A percentile compares a stretch with the other conserved stretches of the same genome.
Evolutionary conservation across 2,888 invertebrate species (phyloP).

Genomic region (Belgica antarctica): DNA sequence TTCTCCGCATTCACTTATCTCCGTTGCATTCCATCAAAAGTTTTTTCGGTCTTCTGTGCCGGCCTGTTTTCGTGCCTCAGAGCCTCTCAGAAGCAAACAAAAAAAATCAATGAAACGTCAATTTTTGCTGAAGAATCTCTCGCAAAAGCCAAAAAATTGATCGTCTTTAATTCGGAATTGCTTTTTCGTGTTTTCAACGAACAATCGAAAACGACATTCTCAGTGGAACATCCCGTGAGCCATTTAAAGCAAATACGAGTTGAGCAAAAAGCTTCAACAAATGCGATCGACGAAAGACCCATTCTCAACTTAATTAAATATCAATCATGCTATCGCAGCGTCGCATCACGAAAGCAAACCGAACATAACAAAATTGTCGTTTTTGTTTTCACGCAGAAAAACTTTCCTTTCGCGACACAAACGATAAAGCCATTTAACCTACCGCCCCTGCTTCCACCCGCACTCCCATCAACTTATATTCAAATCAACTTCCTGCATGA

Average conservation of each 20-base stretch:
- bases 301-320: constrained; percentile 39
- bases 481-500: constrained; percentile 32
- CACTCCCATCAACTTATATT: background rate
- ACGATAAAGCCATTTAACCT: too few relatives aligned
- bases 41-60: background rate
- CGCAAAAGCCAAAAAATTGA: background rate
- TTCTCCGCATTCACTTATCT: background rate
- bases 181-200: background rate
- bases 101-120: background rate
- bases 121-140: background rate
- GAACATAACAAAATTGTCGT: background rate
- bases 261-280: background rate
- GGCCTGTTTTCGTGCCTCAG: background rate
- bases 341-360: background rate
- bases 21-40: background rate
- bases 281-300: background rate
- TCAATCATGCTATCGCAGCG: constrained; percentile 34
- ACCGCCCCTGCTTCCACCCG: too few relatives aligned
- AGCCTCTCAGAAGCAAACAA: background rate
- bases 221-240: background rate
- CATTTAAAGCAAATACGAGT: background rate
- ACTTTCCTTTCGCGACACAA: background rate
- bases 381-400: background rate
- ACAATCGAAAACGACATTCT: background rate
- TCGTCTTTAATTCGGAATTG: constrained; percentile 5